Evolutionary conservation across 2,113 vertebrate species (phyloP).

Genomic region (Tonatia bakeri): DNA sequence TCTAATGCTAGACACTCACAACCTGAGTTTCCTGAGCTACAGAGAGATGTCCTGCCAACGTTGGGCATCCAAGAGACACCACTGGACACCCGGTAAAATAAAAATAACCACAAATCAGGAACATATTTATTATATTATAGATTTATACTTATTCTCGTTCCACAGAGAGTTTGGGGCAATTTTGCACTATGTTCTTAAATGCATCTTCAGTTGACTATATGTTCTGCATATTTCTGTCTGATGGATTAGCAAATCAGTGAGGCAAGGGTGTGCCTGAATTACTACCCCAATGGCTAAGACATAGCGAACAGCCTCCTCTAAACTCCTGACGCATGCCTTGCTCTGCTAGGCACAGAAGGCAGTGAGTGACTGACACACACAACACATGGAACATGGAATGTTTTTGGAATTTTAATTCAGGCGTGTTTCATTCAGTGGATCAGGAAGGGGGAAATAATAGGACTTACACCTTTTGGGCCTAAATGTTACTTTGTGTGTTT

Average conservation of each 20-base stretch:
- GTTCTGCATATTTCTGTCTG: not conserved
- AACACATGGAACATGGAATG: not conserved
- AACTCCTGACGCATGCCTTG: not conserved
- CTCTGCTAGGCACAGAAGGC: not conserved
- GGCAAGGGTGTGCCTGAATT: not conserved
- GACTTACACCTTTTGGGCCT: not conserved
- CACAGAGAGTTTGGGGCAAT: not conserved
- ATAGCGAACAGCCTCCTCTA: not conserved
- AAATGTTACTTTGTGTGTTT: not conserved
- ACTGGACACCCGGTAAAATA: not conserved
- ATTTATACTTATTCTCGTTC: not conserved
- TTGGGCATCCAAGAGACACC: not conserved
- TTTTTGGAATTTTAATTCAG: not conserved
- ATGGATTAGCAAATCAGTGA: not conserved
- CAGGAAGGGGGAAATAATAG: not conserved
- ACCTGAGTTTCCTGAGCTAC: not conserved
- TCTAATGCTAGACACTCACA: not conserved
- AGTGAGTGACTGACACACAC: not conserved
- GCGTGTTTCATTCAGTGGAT: not conserved
- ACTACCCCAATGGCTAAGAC: not conserved
- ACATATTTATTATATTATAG: slow-evolving; percentile 3
- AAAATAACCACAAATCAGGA: not conserved
- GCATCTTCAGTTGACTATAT: not conserved
- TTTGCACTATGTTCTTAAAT: not conserved
- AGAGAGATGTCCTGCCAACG: not conserved